Conservation (phyloP, 2,113 vertebrate species). For the Tetraodon nigroviridis region DNA sequence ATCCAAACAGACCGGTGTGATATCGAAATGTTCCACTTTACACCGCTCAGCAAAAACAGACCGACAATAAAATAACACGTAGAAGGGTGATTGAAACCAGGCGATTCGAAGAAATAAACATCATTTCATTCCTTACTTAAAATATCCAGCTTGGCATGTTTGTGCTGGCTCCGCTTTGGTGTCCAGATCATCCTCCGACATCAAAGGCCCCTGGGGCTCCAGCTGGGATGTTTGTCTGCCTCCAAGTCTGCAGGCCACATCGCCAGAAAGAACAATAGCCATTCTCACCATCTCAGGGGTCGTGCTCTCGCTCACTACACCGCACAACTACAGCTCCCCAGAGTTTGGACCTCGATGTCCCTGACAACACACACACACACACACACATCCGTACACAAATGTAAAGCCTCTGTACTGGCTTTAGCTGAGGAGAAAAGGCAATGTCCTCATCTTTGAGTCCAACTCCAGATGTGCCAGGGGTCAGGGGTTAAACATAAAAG, state of each 20-base stretch:
- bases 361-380: slow-evolving; percentile 25
- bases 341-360: slow-evolving; percentile 77
- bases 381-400: slow-evolving; percentile 31
- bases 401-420: slow-evolving; percentile 72
- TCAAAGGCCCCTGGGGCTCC: slow-evolving; percentile 73
- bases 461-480: slow-evolving; percentile 92
- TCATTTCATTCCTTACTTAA: slow-evolving; percentile 53
- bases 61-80: slow-evolving; percentile 24
- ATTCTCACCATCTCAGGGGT: slow-evolving; percentile 69
- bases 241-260: slow-evolving; percentile 75
- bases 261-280: slow-evolving; percentile 69
- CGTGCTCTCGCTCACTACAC: slow-evolving; percentile 60
- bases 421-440: slow-evolving; percentile 82
- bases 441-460: slow-evolving; percentile 83
- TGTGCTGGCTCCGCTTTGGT: slow-evolving; percentile 72
- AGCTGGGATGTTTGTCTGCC: slow-evolving; percentile 78
- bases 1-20: neutral
- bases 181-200: slow-evolving; percentile 72
- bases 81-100: slow-evolving; percentile 53
- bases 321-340: slow-evolving; percentile 52
- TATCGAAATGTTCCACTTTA: neutral
- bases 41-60: slow-evolving; percentile 23
- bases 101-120: slow-evolving; percentile 45
- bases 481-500: slow-evolving; percentile 95
- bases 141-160: slow-evolving; percentile 75